phyloP scores from a whole-genome alignment of 2,888 invertebrate species.

The Pollenia amentaria region DNA sequence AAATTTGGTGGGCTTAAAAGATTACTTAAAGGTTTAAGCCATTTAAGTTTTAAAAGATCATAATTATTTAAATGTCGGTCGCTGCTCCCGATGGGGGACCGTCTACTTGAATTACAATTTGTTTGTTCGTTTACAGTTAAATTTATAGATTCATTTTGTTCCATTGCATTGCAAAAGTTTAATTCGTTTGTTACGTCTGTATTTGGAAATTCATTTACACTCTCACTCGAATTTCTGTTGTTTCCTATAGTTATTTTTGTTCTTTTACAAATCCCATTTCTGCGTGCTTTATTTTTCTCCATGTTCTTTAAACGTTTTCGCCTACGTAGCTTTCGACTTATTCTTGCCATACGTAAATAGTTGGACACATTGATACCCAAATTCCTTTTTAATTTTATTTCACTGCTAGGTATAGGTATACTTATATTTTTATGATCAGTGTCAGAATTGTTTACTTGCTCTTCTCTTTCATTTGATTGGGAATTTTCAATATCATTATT shows the following conservation, averaged over 20 bases:
- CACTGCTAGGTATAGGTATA: too few relatives aligned
- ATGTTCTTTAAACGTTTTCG: too few relatives aligned
- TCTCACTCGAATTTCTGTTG: neutral
- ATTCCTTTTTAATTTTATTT: too few relatives aligned
- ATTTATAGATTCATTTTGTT: neutral
- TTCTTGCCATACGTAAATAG: too few relatives aligned
- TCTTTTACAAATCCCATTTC: too few relatives aligned
- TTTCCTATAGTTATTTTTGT: too few relatives aligned
- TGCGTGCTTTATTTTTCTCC: too few relatives aligned
- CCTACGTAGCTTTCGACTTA: too few relatives aligned
- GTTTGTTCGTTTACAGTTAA: neutral
- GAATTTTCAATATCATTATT: neutral
- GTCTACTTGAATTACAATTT: neutral
- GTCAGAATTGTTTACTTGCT: neutral
- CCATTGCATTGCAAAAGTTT: neutral
- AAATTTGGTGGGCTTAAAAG: constrained; percentile 45
- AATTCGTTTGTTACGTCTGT: neutral
- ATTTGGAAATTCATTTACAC: neutral
- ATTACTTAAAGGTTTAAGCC: constrained; percentile 41
- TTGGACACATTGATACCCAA: too few relatives aligned
- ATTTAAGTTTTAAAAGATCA: constrained; percentile 53
- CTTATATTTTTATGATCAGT: neutral
- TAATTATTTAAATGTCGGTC: neutral
- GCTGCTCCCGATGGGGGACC: neutral
- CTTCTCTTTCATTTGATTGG: neutral